These are phyloP conservation scores for Drosophila arizonae DNA, from an alignment of 1,140 invertebrate genomes.

Conservation along the genomic window DNA sequence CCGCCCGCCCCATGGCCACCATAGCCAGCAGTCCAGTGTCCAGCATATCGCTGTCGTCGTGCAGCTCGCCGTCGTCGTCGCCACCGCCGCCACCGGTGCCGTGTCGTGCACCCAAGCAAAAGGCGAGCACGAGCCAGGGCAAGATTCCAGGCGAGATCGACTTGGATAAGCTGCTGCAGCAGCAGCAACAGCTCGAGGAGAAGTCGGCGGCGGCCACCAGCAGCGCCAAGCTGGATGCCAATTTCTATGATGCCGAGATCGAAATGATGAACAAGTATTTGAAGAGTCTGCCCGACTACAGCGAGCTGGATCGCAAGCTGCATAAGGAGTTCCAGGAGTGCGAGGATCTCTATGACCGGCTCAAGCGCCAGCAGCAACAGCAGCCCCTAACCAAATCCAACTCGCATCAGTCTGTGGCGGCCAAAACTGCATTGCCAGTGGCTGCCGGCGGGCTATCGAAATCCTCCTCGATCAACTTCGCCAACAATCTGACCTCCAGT, in stretches of 20 bases:
- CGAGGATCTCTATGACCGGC: constrained; percentile 78
- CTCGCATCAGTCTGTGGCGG: constrained; percentile 64
- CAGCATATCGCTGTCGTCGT: constrained; percentile 74
- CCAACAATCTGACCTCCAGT: constrained; percentile 42
- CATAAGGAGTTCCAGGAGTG: constrained; percentile 82
- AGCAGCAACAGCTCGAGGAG: constrained; percentile 73
- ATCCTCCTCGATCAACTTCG: constrained; percentile 72
- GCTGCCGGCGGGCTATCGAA: constrained; percentile 47
- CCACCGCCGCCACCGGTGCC: constrained; percentile 75
- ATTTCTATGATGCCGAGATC: constrained; percentile 82
- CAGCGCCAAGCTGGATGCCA: constrained; percentile 72
- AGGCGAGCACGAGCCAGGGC: constrained; percentile 3
- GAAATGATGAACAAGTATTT: constrained; percentile 83
- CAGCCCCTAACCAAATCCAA: constrained; percentile 72
- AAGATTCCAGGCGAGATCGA: constrained; percentile 46
- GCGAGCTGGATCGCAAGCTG: constrained; percentile 77
- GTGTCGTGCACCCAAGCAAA: constrained; percentile 66
- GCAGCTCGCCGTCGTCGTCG: constrained; percentile 73
- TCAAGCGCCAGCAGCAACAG: constrained; percentile 66
- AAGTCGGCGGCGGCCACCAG: constrained; percentile 67
- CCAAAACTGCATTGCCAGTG: neutral
- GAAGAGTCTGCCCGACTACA: constrained; percentile 82
- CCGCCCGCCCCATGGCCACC: constrained; percentile 61
- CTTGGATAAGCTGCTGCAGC: constrained; percentile 69
- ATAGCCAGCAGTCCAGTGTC: constrained; percentile 69